These are phyloP conservation scores for Poeciliopsis turrubarensis DNA, from an alignment of 2,113 vertebrate genomes.

Conservation along the genomic window DNA sequence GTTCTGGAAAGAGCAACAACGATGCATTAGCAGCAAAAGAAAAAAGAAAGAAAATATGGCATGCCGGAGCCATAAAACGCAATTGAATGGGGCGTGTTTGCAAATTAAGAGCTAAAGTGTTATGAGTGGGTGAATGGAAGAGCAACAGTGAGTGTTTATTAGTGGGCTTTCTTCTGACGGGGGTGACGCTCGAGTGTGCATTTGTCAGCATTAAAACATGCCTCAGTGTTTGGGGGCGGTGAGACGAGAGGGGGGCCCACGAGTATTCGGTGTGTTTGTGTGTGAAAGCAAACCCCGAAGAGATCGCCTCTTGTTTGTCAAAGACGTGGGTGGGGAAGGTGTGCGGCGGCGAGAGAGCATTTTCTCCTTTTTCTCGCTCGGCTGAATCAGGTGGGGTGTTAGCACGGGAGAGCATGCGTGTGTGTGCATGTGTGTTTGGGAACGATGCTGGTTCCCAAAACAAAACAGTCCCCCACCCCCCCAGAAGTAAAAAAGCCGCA, in stretches of 20 bases:
- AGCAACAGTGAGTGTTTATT: conserved; percentile 58
- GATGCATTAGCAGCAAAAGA: neutral
- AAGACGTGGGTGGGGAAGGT: conserved; percentile 65
- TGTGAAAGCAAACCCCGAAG: conserved; percentile 47
- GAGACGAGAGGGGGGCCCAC: conserved; percentile 41
- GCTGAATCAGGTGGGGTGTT: conserved; percentile 30
- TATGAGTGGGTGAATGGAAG: conserved; percentile 36
- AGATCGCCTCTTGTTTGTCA: conserved; percentile 62
- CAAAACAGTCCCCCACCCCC: conserved; percentile 29
- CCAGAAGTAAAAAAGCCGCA: conserved; percentile 24
- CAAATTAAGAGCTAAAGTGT: conserved; percentile 16
- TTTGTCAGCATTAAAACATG: conserved; percentile 51
- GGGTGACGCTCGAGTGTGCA: conserved; percentile 19
- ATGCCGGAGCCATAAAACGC: neutral
- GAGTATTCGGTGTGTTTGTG: conserved; percentile 40
- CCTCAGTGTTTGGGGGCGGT: conserved; percentile 51
- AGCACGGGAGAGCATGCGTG: conserved; percentile 7
- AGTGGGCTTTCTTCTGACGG: conserved; percentile 40
- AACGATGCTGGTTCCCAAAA: conserved; percentile 62
- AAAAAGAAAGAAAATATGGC: neutral
- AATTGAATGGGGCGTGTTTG: conserved; percentile 5
- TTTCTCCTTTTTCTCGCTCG: conserved; percentile 45
- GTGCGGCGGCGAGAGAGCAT: conserved; percentile 46
- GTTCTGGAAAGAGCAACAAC: conserved; percentile 5
- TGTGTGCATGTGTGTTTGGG: conserved; percentile 20